Percentiles rank a stretch among this genome's conserved stretches.
phyloP scores from a whole-genome alignment of 2,888 invertebrate genomes.

The Nephrocerus scutellatus region DNA sequence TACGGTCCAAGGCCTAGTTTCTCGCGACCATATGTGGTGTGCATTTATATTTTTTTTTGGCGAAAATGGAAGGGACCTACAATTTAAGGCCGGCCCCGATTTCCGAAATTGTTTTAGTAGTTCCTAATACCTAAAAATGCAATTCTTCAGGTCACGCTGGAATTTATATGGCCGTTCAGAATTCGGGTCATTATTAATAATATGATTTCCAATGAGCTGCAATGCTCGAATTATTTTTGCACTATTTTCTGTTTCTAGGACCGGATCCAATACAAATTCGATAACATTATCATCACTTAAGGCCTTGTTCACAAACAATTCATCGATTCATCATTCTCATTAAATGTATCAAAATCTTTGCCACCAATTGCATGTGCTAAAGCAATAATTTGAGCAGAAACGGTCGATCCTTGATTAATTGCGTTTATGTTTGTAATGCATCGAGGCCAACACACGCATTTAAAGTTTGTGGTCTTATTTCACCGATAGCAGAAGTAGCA shows the following conservation, averaged over 20 bases:
- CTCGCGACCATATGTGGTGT: too few relatives aligned
- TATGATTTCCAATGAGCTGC: neutral
- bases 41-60: too few relatives aligned
- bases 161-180: neutral
- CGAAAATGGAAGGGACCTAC: too few relatives aligned
- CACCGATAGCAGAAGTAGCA: conserved; percentile 19
- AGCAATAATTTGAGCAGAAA: conserved; percentile 24
- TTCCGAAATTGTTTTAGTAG: too few relatives aligned
- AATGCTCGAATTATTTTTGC: neutral
- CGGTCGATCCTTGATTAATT: conserved; percentile 22
- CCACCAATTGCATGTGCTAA: conserved; percentile 27
- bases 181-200: neutral
- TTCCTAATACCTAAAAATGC: neutral
- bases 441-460: conserved; percentile 28
- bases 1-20: too few relatives aligned
- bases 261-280: too few relatives aligned
- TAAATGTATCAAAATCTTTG: conserved; percentile 27
- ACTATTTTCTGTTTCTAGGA: too few relatives aligned
- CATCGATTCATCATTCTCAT: conserved; percentile 25
- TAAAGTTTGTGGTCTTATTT: conserved; percentile 24
- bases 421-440: conserved; percentile 27
- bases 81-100: too few relatives aligned
- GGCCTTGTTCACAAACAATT: conserved; percentile 25
- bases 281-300: conserved; percentile 26
- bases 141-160: neutral